These are phyloP conservation scores for Siderastrea radians DNA, from an alignment of 92 coral and sea anemone genomes.

Conservation along the genomic window DNA sequence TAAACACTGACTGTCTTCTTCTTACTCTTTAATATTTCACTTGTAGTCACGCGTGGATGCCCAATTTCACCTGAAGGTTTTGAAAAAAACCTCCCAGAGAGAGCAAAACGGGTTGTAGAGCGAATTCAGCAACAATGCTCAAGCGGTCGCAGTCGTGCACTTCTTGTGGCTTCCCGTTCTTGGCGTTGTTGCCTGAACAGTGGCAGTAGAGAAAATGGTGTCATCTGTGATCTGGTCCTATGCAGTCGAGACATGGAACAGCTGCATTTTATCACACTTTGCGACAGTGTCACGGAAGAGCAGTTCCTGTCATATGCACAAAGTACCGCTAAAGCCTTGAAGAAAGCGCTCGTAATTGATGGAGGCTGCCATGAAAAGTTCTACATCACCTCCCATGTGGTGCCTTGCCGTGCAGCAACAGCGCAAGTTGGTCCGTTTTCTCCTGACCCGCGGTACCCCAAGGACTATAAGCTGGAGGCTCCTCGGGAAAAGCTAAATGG, in stretches of 20 bases:
- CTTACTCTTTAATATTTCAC: neutral
- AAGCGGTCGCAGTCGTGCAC: neutral
- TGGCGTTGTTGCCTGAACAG: neutral
- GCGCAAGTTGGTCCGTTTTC: neutral
- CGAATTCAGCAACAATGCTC: neutral
- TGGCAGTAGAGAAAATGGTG: neutral
- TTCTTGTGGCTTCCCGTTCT: neutral
- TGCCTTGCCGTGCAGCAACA: neutral
- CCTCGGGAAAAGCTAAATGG: neutral
- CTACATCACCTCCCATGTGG: conserved; percentile 14
- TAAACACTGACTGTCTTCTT: no score
- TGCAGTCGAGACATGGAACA: neutral
- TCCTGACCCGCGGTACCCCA: neutral
- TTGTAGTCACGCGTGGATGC: neutral
- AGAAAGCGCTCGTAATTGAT: neutral
- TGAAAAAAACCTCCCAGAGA: neutral
- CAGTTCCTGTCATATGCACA: neutral
- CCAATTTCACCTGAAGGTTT: conserved; percentile 2
- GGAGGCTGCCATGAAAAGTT: conserved; percentile 34
- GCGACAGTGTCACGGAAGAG: neutral
- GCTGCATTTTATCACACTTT: conserved; percentile 11
- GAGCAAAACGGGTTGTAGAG: neutral
- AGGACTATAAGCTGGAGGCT: neutral
- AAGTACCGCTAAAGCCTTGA: neutral
- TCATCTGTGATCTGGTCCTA: conserved; percentile 38